These are phyloP conservation scores for Numida meleagris DNA, from an alignment of 2,113 vertebrate genomes.

Conservation along the genomic window DNA sequence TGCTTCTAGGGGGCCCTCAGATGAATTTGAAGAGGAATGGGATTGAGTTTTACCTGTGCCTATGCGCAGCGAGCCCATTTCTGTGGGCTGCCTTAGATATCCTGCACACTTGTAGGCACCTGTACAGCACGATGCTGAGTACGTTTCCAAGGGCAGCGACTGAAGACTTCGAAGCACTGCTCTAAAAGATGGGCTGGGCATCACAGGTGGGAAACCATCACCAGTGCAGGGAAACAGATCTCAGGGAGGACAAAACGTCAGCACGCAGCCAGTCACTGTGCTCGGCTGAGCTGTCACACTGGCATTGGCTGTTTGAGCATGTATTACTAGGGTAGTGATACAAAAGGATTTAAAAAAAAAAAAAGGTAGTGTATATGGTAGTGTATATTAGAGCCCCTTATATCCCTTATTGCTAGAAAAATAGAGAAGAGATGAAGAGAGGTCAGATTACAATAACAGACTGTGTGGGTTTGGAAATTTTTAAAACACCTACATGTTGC, in stretches of 20 bases:
- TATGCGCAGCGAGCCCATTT: neutral
- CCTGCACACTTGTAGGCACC: accelerated
- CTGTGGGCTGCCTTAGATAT: neutral
- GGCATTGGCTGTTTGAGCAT: neutral
- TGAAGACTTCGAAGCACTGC: neutral
- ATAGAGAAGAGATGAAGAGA: neutral
- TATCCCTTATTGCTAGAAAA: neutral
- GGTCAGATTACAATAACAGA: neutral
- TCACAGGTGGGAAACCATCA: neutral
- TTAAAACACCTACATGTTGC: accelerated
- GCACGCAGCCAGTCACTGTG: neutral
- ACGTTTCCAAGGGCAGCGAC: neutral
- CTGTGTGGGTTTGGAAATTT: neutral
- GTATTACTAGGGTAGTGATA: accelerated
- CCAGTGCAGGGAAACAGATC: neutral
- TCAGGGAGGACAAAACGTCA: neutral
- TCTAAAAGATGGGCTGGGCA: neutral
- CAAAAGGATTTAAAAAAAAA: neutral
- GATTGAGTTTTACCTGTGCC: accelerated
- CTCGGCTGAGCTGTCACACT: neutral
- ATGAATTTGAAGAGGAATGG: neutral
- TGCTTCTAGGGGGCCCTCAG: neutral
- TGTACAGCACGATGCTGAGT: neutral
- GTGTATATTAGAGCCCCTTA: accelerated
- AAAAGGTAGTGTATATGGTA: neutral